Conservation (phyloP, 1,140 invertebrate genomes). For the Drosophila varians region DNA sequence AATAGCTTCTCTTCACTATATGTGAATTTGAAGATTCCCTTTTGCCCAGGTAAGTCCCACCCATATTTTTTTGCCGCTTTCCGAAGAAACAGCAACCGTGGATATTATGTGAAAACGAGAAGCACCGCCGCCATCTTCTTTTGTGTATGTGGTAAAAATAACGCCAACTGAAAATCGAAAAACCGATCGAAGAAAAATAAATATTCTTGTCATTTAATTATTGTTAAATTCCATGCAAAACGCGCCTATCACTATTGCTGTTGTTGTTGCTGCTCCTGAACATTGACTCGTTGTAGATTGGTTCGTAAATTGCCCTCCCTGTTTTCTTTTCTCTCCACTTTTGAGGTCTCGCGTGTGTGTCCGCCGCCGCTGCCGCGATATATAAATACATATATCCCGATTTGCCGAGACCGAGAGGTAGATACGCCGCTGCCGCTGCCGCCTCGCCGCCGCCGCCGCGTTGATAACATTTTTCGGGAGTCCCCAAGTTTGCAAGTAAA, state of each 20-base stretch:
- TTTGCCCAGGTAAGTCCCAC: background rate
- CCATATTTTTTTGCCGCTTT: background rate
- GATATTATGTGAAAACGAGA: background rate
- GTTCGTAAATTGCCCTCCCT: constrained; percentile 26
- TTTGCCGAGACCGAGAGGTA: background rate
- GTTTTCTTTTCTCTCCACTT: constrained; percentile 39
- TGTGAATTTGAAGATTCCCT: background rate
- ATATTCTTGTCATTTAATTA: background rate
- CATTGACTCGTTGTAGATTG: constrained; percentile 16
- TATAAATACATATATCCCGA: constrained; percentile 5
- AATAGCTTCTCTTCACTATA: background rate
- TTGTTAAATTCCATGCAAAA: background rate
- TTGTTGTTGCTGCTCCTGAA: constrained; percentile 9
- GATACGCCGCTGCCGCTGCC: constrained; percentile 28
- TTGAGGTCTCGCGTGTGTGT: constrained; percentile 36
- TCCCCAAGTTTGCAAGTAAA: constrained; percentile 36
- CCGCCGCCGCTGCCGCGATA: constrained; percentile 37
- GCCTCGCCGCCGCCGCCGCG: constrained; percentile 50
- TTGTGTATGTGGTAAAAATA: background rate
- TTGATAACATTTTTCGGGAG: constrained; percentile 39
- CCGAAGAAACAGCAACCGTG: background rate
- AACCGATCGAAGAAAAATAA: background rate
- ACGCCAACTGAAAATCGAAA: background rate
- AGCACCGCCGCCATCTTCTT: constrained; percentile 1
- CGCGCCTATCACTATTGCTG: constrained; percentile 12